These are phyloP conservation scores for Clupea harengus DNA, from an alignment of 2,113 vertebrate species.

Conservation along the genomic window DNA sequence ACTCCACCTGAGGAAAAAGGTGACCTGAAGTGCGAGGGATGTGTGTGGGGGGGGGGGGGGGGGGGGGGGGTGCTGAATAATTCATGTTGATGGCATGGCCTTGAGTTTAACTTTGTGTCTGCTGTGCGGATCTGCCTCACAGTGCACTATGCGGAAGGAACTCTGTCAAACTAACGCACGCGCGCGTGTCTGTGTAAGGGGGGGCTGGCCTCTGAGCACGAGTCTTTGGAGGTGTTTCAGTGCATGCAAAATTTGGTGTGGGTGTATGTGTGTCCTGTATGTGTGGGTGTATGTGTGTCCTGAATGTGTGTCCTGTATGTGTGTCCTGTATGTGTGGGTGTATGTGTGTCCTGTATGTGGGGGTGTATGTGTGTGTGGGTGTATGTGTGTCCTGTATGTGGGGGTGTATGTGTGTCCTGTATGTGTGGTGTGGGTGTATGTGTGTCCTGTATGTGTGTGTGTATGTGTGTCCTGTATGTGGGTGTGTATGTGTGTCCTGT, in stretches of 20 bases:
- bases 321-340: neutral
- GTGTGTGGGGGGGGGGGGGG: neutral
- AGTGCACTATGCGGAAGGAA: neutral
- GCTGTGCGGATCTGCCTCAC: neutral
- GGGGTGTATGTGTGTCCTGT: neutral
- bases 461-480: neutral
- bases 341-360: neutral
- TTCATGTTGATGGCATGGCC: slow-evolving; percentile 15
- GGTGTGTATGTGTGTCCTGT: neutral
- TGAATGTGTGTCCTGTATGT: neutral
- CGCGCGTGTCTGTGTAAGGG: neutral
- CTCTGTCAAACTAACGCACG: neutral
- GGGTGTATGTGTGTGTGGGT: too few relatives aligned
- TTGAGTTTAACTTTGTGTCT: slow-evolving; percentile 18
- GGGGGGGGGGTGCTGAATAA: neutral
- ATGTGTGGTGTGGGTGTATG: neutral
- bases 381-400: neutral
- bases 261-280: neutral
- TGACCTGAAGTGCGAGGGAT: neutral
- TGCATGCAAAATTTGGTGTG: neutral
- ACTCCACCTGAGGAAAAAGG: slow-evolving; percentile 12
- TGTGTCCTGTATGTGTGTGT: neutral
- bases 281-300: neutral
- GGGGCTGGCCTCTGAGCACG: neutral
- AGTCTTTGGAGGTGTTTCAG: neutral